Conservation (phyloP, 1,140 invertebrate genomes). For the Papilio aristodemus region DNA sequence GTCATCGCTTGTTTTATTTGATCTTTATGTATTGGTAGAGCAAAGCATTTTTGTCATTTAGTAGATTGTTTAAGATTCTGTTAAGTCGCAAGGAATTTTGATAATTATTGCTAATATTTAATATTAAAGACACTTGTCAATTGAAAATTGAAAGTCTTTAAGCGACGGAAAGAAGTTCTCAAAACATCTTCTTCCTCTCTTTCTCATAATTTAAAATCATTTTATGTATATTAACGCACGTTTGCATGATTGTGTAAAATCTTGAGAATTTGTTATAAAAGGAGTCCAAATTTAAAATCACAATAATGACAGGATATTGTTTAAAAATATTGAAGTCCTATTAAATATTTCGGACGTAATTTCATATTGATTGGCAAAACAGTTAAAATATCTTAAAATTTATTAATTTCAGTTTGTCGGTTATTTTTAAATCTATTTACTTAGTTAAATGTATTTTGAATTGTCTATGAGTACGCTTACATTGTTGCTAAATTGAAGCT, state of each 20-base stretch:
- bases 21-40: not conserved
- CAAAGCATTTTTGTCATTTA: slow-evolving; percentile 3
- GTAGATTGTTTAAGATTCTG: not conserved
- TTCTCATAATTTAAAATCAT: not conserved
- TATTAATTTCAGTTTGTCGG: too few species aligned
- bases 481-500: slow-evolving; percentile 9
- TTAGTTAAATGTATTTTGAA: not conserved
- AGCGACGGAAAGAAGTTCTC: not conserved
- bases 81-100: too few species aligned
- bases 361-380: not conserved
- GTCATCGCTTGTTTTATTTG: slow-evolving; percentile 15
- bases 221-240: not conserved
- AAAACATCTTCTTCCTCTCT: not conserved
- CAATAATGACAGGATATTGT: too few species aligned
- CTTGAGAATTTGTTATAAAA: not conserved
- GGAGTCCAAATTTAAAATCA: too few species aligned
- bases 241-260: slow-evolving; percentile 3
- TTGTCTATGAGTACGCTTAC: slow-evolving; percentile 1
- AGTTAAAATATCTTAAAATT: not conserved
- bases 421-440: too few species aligned
- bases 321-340: too few species aligned
- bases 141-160: too few species aligned
- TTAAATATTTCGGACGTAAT: not conserved
- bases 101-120: too few species aligned
- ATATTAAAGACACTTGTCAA: too few species aligned